phyloP scores from a whole-genome alignment of 2,113 vertebrate species.

The Coptodon rendalli region DNA sequence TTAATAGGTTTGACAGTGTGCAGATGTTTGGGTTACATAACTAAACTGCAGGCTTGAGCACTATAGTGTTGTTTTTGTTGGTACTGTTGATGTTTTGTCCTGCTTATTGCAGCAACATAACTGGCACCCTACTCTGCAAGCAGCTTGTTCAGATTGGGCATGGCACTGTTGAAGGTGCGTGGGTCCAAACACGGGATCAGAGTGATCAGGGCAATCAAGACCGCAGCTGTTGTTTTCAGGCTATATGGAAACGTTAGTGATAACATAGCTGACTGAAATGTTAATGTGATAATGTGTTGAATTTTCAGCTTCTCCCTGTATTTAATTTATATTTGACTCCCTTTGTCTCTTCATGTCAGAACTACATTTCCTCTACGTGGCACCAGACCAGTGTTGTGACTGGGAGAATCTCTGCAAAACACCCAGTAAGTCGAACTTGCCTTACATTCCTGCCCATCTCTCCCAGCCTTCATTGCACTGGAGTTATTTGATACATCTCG shows the following conservation, averaged over 20 bases:
- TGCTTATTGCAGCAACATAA: background rate
- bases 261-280: background rate
- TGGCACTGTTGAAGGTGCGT: background rate
- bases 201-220: background rate
- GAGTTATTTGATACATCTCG: background rate
- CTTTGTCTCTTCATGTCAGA: slow-evolving; percentile 50
- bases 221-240: slow-evolving; percentile 27
- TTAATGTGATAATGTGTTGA: background rate
- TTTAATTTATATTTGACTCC: slow-evolving; percentile 1
- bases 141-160: slow-evolving; percentile 1
- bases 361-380: slow-evolving; percentile 68
- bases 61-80: background rate
- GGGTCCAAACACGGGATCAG: background rate
- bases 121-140: background rate
- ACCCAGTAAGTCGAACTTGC: slow-evolving; percentile 76
- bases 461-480: background rate
- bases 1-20: background rate
- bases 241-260: background rate
- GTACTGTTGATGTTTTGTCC: background rate
- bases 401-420: slow-evolving; percentile 84
- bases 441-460: background rate
- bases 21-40: background rate
- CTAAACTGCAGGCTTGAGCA: background rate
- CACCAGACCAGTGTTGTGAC: slow-evolving; percentile 82
- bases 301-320: background rate